Conservation (phyloP, 1,140 invertebrate genomes). For the Oryzaephilus surinamensis region DNA sequence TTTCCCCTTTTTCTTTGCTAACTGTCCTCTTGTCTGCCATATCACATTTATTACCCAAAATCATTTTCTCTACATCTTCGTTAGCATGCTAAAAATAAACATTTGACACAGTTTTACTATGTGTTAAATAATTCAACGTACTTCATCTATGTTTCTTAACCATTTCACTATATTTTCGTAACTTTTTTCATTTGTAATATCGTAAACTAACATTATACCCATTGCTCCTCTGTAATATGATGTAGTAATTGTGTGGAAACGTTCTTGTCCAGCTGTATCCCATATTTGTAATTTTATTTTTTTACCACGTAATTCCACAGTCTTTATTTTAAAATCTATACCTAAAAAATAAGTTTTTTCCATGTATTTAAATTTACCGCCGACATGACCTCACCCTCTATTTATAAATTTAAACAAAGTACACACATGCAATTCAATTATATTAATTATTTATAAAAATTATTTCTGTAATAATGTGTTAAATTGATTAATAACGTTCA, state of each 20-base stretch:
- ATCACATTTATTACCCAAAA: constrained; percentile 99
- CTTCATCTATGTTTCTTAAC: constrained; percentile 95
- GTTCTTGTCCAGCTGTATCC: constrained; percentile 91
- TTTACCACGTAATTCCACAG: constrained; percentile 92
- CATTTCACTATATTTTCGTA: constrained; percentile 99
- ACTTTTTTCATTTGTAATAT: constrained; percentile 96
- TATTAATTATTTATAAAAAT: background rate
- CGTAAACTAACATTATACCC: constrained; percentile 98
- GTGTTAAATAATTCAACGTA: constrained; percentile 29
- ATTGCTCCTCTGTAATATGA: constrained; percentile 96
- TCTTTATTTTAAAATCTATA: constrained; percentile 99
- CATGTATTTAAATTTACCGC: constrained; percentile 16
- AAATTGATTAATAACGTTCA: no score
- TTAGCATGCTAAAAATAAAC: constrained; percentile 76
- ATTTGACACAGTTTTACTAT: constrained; percentile 1
- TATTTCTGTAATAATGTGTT: background rate
- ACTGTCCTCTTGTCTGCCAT: constrained; percentile 96
- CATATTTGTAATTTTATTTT: constrained; percentile 99
- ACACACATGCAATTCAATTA: background rate
- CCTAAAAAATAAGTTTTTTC: constrained; percentile 47
- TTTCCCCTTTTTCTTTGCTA: constrained; percentile 77
- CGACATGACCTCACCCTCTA: constrained; percentile 24
- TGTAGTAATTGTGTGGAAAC: constrained; percentile 96
- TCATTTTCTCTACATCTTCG: constrained; percentile 99
- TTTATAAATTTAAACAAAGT: constrained; percentile 16